Evolutionary conservation across 2,113 vertebrate species (phyloP).

Genomic region (Stictonetta naevosa): DNA sequence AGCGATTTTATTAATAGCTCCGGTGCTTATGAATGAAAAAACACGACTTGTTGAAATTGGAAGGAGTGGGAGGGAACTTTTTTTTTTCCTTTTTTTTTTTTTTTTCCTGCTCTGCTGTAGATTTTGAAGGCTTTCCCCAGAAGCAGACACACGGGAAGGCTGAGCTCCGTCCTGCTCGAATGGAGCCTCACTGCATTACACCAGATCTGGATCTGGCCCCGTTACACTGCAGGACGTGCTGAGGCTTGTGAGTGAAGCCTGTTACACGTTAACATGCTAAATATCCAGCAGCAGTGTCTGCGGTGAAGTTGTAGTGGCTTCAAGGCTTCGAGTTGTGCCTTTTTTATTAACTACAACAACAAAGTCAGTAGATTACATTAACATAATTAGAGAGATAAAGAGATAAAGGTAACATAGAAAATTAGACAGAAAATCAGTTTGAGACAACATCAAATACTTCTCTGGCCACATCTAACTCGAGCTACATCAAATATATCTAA

Average conservation of each 20-base stretch:
- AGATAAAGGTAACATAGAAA: neutral
- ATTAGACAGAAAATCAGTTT: neutral
- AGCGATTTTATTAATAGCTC: slow-evolving; percentile 60
- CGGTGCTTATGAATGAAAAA: neutral
- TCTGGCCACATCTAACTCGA: neutral
- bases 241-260: slow-evolving; percentile 46
- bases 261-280: neutral
- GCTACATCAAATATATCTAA: neutral
- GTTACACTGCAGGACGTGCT: neutral
- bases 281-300: neutral
- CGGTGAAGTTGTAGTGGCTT: neutral
- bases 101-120: neutral
- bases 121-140: slow-evolving; percentile 42
- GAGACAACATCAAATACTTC: neutral
- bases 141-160: neutral
- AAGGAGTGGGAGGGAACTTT: slow-evolving; percentile 21
- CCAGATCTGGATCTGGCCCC: neutral
- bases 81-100: neutral
- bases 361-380: neutral
- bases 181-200: neutral
- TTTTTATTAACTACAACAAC: neutral
- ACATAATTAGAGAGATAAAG: neutral
- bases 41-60: slow-evolving; percentile 10
- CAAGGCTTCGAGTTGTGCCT: neutral
- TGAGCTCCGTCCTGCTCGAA: neutral